These are phyloP conservation scores for Liparis tanakae DNA, from an alignment of 2,797 vertebrate genomes.

Conservation along the genomic window DNA sequence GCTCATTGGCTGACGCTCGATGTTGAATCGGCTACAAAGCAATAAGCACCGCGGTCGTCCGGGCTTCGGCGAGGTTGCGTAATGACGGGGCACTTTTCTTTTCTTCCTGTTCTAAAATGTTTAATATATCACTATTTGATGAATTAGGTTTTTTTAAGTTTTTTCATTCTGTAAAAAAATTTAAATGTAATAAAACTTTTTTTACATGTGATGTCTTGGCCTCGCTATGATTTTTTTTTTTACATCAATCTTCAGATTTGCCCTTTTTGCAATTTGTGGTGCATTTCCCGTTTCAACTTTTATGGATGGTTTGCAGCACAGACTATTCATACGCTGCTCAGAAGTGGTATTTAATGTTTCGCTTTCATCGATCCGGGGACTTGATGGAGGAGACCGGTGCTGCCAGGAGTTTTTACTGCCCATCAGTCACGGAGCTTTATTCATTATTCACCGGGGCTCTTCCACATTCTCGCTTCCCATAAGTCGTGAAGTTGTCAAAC, in stretches of 20 bases:
- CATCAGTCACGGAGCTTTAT: slow-evolving; percentile 57
- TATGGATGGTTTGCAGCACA: slow-evolving; percentile 6
- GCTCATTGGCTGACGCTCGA: slow-evolving; percentile 67
- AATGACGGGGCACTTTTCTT: slow-evolving; percentile 29
- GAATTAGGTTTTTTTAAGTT: slow-evolving; percentile 47
- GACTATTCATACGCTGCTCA: slow-evolving; percentile 26
- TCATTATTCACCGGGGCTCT: slow-evolving; percentile 53
- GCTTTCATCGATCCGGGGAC: slow-evolving; percentile 42
- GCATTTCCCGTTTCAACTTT: slow-evolving; percentile 2
- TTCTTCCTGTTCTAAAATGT: slow-evolving; percentile 48
- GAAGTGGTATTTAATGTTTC: slow-evolving; percentile 38
- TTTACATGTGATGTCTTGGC: slow-evolving; percentile 48
- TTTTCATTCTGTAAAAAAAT: slow-evolving; percentile 49
- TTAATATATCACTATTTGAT: slow-evolving; percentile 69
- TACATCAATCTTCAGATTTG: neutral
- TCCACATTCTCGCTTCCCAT: slow-evolving; percentile 50
- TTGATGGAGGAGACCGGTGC: slow-evolving; percentile 42
- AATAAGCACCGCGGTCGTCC: slow-evolving; percentile 31
- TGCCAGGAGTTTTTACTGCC: slow-evolving; percentile 37
- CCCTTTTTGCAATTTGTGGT: neutral
- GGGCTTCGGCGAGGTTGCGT: slow-evolving; percentile 18
- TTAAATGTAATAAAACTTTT: slow-evolving; percentile 66
- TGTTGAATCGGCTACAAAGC: slow-evolving; percentile 49
- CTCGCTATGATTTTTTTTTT: slow-evolving; percentile 16
- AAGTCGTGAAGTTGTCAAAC: slow-evolving; percentile 30